Base-by-base conservation (phyloP, 2,113 vertebrate genomes). In the Setophaga petechia region DNA sequence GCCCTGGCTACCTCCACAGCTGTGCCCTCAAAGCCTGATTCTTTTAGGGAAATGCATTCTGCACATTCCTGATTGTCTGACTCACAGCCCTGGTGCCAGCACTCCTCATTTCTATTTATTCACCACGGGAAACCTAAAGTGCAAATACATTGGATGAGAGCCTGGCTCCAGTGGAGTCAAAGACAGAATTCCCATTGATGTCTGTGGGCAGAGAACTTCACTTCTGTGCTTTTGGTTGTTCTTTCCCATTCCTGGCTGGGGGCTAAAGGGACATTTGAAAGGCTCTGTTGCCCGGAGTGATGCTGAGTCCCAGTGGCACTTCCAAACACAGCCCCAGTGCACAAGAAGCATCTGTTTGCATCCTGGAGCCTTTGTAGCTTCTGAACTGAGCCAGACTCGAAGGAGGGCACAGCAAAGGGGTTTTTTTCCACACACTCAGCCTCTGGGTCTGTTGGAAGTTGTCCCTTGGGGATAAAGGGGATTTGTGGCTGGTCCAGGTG, bases 151-250 rank as follows among this genome's bases (percentile, higher is more conserved):
- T 92, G 88, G 65, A 90, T 84, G 87, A 20, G 92, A 94, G 84
- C 81, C 89, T 95, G 89, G 87, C 87, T 68, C 66, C 83, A 72
- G 69, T 3, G 44, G 76, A 92, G 69, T 55, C 66, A 65, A 65
- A 73, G 96, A 92, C 83, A 95, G 94, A 68, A 84, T 93, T 94
- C 86, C 65, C 83, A 78, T 84, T 95, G 94, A 94, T 93, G 93
- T 93, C 61, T 90, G 68, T 9, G 61, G 80, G 86, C 88, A 90
- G 52, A 78, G 76, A 94, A 15, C 77, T 95, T 83, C 27, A 25
- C 58, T 93, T 83, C 63, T 94, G 43, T 78, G 80, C 83, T 79
- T 81, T 94, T 43, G n/a, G 65, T 94, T 94, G 83, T 87, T 46
- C 61, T 95, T 89, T 20, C 5, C 86, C 94, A 46, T 41, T 92